Percentiles rank a stretch among this genome's conserved stretches.
Conservation (phyloP, 2,888 invertebrate species). For the Hyles lineata region DNA sequence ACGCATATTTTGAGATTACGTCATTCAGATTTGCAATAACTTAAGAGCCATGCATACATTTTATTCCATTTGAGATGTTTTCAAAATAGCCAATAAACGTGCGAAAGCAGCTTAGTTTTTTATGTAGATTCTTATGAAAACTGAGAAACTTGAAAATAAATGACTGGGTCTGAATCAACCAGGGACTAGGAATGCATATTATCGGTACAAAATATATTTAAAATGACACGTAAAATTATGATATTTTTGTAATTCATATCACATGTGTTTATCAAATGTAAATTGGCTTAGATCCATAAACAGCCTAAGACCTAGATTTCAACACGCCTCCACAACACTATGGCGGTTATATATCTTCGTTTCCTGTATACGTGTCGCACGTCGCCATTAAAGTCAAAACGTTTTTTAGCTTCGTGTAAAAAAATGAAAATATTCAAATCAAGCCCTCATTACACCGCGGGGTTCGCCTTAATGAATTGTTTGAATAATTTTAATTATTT, state of each 20-base stretch:
- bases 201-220: neutral
- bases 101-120: too few species aligned
- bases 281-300: neutral
- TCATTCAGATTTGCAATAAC: neutral
- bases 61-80: too few species aligned
- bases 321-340: neutral
- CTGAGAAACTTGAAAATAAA: neutral
- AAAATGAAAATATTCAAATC: conserved; percentile 73
- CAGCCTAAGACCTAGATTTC: neutral
- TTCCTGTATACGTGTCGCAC: conserved; percentile 58
- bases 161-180: neutral
- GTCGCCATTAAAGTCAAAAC: conserved; percentile 49
- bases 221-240: too few species aligned
- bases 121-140: too few species aligned
- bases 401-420: conserved; percentile 19
- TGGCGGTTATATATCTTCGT: conserved; percentile 32
- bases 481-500: conserved; percentile 47
- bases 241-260: too few species aligned
- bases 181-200: neutral
- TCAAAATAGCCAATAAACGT: too few species aligned
- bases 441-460: conserved; percentile 66
- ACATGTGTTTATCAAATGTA: neutral
- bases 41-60: neutral
- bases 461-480: conserved; percentile 66
- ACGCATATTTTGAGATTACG: conserved; percentile 20